Evolutionary conservation across 2,797 vertebrate species (phyloP), one percentile per base, ranked within the genome.

Genomic region (Halcyon smyrnensis): DNA sequence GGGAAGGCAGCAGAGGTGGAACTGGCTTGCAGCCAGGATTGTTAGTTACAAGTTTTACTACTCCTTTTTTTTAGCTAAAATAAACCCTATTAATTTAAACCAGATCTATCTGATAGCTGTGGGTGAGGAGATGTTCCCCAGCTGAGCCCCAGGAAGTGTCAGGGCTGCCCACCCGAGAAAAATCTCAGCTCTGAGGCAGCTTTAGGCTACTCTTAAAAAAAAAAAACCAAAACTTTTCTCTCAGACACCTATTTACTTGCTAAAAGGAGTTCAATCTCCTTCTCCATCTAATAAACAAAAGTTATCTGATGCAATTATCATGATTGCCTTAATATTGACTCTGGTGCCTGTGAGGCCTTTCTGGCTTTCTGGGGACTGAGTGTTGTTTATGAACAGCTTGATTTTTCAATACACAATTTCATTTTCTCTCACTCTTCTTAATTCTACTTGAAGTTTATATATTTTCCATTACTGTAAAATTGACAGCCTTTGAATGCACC

Each of bases 381-480:
- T 59, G 46, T 53, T 87, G 41, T 76, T 96, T 92, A 79, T 39
- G 54, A 94, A 77, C 45, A 92, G 59, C 68, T 91, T 94, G 95
- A 84, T 84, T 91, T 93, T 93, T 91, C 85, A 93, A 89, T 83
- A 87, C 15, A 69, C 25, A 36, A 24, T 84, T 94, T 92, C 45
- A 60, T 85, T 90, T 96, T 87, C 54, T 94, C 63, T 60, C 30
- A 43, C 62, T 90, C 84, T 94, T 93, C 91, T 92, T 95, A 94
- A 86, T 94, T 96, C 75, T 77, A 65, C 69, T 65, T 86, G 78
- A 94, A 92, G 73, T 81, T 91, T 93, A 64, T 91, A 23, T 91
- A 75, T 94, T 95, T 92, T 91, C 59, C 53, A 53, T 73, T 77
- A 75, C 3, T 0, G 41, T 75, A 82, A 95, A 94, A 86, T 68